phyloP scores from a whole-genome alignment of 2,888 invertebrate species.

The Melitaea athalia region DNA sequence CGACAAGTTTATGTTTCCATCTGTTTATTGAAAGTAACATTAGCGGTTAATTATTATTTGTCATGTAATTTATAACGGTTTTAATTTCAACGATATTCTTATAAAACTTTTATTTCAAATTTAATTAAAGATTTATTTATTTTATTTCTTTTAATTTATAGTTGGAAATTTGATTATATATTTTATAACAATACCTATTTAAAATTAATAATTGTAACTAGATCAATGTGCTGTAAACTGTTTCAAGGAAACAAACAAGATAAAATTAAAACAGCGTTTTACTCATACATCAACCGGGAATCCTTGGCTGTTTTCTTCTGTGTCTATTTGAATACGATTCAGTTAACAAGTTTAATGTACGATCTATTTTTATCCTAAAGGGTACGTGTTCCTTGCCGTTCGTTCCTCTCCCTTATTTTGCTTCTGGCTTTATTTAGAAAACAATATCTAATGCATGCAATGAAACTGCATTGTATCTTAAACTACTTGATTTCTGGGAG shows the following conservation, averaged over 20 bases:
- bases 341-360: slow-evolving; percentile 26
- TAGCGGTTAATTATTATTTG: background rate
- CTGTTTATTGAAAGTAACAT: background rate
- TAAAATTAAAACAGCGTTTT: background rate
- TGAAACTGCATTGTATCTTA: background rate
- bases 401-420: slow-evolving; percentile 27
- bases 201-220: no score
- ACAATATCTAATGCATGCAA: background rate
- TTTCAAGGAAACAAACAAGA: background rate
- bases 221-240: no score
- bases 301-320: background rate
- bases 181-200: background rate
- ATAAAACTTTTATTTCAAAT: no score
- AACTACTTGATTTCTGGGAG: background rate
- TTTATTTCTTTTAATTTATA: no score
- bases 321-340: slow-evolving; percentile 9
- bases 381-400: slow-evolving; percentile 29
- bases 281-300: background rate
- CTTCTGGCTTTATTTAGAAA: slow-evolving; percentile 26
- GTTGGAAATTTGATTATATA: background rate
- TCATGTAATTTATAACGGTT: no score
- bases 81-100: no score
- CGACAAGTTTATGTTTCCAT: no score
- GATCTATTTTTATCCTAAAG: slow-evolving; percentile 33
- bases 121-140: no score